These are phyloP conservation scores for Thunnus maccoyii DNA, from an alignment of 2,113 vertebrate genomes.

Conservation along the genomic window DNA sequence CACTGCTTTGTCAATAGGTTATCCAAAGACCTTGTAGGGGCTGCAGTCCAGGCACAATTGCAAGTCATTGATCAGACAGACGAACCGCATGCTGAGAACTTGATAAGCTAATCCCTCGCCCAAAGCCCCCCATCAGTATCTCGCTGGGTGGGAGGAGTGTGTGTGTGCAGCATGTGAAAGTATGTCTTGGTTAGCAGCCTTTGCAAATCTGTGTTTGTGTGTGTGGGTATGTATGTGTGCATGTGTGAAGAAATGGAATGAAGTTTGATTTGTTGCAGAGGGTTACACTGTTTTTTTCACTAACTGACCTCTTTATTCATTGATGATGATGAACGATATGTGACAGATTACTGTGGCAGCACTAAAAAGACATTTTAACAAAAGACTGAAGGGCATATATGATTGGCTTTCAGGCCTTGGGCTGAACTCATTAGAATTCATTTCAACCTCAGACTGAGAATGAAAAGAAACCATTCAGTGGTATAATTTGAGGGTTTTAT, in stretches of 20 bases:
- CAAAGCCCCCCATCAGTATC: slow-evolving; percentile 72
- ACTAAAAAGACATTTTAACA: slow-evolving; percentile 56
- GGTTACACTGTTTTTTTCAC: slow-evolving; percentile 37
- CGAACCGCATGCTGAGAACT: slow-evolving; percentile 74
- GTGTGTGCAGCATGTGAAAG: slow-evolving; percentile 65
- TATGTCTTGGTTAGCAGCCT: slow-evolving; percentile 22
- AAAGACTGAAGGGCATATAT: slow-evolving; percentile 71
- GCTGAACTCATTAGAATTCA: slow-evolving; percentile 74
- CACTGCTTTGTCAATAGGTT: slow-evolving; percentile 82
- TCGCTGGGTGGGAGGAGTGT: slow-evolving; percentile 48
- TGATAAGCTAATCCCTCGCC: slow-evolving; percentile 86
- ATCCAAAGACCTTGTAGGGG: slow-evolving; percentile 83
- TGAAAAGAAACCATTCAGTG: slow-evolving; percentile 68
- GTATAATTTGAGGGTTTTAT: slow-evolving; percentile 63
- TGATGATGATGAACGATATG: slow-evolving; percentile 64
- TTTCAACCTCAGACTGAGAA: slow-evolving; percentile 54
- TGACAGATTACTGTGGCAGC: slow-evolving; percentile 51
- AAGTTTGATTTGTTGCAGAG: slow-evolving; percentile 32
- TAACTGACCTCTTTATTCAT: slow-evolving; percentile 55
- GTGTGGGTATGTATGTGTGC: neutral
- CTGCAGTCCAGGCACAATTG: slow-evolving; percentile 75
- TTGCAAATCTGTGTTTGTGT: slow-evolving; percentile 39
- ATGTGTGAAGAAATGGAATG: slow-evolving; percentile 30
- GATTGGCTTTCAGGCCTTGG: slow-evolving; percentile 66
- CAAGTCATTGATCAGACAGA: slow-evolving; percentile 81